Percentiles rank a stretch among this genome's conserved stretches.
Evolutionary conservation across 2,888 invertebrate species (phyloP).

Genomic region (Hirtodrosophila cameraria): DNA sequence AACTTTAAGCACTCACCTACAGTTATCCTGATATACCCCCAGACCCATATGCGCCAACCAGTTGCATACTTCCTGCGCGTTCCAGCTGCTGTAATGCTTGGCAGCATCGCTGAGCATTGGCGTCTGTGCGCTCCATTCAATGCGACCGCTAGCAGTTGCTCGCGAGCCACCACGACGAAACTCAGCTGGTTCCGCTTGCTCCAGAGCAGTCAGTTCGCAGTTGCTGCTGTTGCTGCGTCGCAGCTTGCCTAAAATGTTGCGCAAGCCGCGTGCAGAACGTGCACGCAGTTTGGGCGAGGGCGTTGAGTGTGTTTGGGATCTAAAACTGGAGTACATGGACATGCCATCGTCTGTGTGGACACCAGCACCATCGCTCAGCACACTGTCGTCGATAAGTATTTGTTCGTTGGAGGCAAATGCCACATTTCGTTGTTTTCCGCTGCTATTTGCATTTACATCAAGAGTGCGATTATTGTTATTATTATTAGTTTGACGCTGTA

Average conservation of each 20-base stretch:
- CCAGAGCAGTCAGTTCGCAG: constrained; percentile 86
- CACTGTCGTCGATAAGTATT: constrained; percentile 76
- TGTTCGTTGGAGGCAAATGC: constrained; percentile 81
- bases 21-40: constrained; percentile 90
- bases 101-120: constrained; percentile 58
- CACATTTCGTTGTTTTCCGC: constrained; percentile 78
- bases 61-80: constrained; percentile 90
- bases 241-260: constrained; percentile 88
- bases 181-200: constrained; percentile 84
- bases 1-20: constrained; percentile 81
- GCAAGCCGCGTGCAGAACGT: constrained; percentile 86
- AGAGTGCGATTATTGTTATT: constrained; percentile 55
- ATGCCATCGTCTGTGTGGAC: constrained; percentile 79
- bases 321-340: constrained; percentile 82
- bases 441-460: constrained; percentile 73
- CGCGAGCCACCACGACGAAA: constrained; percentile 89
- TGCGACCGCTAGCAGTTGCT: constrained; percentile 89
- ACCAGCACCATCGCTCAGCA: constrained; percentile 45
- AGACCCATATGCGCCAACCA: constrained; percentile 90
- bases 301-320: constrained; percentile 84
- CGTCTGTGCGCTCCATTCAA: constrained; percentile 86
- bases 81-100: constrained; percentile 92
- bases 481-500: constrained; percentile 58
- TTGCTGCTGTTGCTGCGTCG: constrained; percentile 89
- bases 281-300: constrained; percentile 83